Conservation (phyloP, 2,797 vertebrate genomes). For the Peromyscus eremicus region DNA sequence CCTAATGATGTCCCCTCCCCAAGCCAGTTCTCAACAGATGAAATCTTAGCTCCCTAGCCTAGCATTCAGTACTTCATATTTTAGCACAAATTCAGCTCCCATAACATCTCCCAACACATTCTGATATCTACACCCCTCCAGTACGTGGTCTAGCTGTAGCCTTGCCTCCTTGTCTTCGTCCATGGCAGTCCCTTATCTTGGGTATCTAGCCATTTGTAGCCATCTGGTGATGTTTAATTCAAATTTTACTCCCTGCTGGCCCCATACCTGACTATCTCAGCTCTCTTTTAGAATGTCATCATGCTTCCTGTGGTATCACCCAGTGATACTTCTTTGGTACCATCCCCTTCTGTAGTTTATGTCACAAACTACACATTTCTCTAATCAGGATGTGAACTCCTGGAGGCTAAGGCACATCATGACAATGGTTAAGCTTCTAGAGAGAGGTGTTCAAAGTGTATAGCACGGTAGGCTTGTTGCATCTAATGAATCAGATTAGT, state of each 20-base stretch:
- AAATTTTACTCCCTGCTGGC: background rate
- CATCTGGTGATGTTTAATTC: background rate
- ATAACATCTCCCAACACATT: background rate
- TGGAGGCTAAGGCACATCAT: background rate
- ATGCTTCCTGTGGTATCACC: background rate
- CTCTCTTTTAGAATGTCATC: background rate
- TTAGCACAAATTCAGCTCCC: background rate
- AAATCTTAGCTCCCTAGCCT: background rate
- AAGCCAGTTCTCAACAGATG: background rate
- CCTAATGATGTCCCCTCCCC: background rate
- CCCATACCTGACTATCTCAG: background rate
- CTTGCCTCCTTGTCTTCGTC: background rate
- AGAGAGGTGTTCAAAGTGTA: background rate
- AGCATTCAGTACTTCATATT: background rate
- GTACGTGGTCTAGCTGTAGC: background rate
- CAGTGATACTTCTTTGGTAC: background rate
- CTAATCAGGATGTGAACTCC: background rate
- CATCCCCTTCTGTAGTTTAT: background rate
- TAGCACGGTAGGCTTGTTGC: too few relatives aligned
- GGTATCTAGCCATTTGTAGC: background rate
- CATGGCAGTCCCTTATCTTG: background rate
- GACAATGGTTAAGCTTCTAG: background rate
- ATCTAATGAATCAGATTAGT: background rate
- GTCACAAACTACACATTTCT: background rate
- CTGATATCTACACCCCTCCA: background rate